These are phyloP conservation scores for Zaprionus davidi DNA, from an alignment of 1,140 invertebrate species.

Conservation along the genomic window DNA sequence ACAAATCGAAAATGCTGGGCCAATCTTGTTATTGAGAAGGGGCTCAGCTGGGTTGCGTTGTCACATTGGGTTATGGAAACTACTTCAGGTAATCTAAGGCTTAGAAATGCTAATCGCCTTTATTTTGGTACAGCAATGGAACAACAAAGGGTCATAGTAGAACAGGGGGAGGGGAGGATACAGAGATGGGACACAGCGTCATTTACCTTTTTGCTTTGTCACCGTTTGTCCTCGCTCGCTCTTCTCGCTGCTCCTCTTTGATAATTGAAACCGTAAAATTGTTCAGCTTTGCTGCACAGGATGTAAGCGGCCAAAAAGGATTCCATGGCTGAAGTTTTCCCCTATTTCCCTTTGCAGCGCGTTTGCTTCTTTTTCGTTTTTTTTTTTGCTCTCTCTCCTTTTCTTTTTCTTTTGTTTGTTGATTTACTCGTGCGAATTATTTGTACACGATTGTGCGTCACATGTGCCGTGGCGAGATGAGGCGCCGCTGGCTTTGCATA, in stretches of 20 bases:
- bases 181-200: not conserved
- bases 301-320: slow-evolving; percentile 61
- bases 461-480: slow-evolving; percentile 14
- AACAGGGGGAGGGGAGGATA: not conserved
- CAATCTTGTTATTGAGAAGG: slow-evolving; percentile 75
- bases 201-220: slow-evolving; percentile 76
- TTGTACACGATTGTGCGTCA: slow-evolving; percentile 54
- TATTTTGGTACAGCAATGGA: slow-evolving; percentile 57
- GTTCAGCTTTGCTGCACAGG: slow-evolving; percentile 64
- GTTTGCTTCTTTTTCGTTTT: not conserved
- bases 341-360: slow-evolving; percentile 23
- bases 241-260: slow-evolving; percentile 49
- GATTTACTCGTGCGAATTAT: slow-evolving; percentile 78
- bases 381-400: slow-evolving; percentile 13
- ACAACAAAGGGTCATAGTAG: slow-evolving; percentile 21
- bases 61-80: slow-evolving; percentile 67
- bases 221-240: slow-evolving; percentile 52
- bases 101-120: slow-evolving; percentile 82
- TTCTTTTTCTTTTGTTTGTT: slow-evolving; percentile 51
- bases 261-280: slow-evolving; percentile 81
- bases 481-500: slow-evolving; percentile 54
- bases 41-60: slow-evolving; percentile 9
- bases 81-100: slow-evolving; percentile 82
- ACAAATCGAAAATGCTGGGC: slow-evolving; percentile 31
- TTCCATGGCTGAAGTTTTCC: slow-evolving; percentile 30